These are phyloP conservation scores for Lamproptera curius DNA, from an alignment of 2,888 invertebrate species.

Conservation along the genomic window DNA sequence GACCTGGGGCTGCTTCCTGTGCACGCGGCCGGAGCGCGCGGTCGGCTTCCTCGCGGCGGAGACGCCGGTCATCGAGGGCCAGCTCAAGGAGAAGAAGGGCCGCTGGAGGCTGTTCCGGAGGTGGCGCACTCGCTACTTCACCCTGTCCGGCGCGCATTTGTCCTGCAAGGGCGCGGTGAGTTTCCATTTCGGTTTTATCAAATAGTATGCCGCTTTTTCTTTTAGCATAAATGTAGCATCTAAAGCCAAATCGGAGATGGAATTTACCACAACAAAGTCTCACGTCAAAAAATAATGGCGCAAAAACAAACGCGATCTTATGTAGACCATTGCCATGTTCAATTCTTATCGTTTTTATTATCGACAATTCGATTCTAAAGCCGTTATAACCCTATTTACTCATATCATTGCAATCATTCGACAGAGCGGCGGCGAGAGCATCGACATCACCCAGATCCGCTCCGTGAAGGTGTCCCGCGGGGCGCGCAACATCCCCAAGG, in stretches of 20 bases:
- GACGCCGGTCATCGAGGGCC: constrained; percentile 93
- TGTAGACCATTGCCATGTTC: no score
- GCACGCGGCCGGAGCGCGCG: constrained; percentile 94
- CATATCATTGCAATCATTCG: no score
- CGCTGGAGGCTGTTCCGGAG: constrained; percentile 93
- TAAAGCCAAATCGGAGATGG: no score
- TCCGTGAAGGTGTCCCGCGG: constrained; percentile 96
- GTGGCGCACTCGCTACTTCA: constrained; percentile 97
- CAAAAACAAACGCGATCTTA: no score
- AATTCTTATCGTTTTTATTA: no score
- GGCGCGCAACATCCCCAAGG: constrained; percentile 95
- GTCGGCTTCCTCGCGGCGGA: constrained; percentile 88
- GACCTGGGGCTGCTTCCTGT: constrained; percentile 94
- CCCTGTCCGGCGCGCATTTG: constrained; percentile 93
- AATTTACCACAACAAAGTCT: no score
- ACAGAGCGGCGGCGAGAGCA: constrained; percentile 90
- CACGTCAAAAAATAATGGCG: no score
- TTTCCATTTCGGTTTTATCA: no score
- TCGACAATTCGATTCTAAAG: no score
- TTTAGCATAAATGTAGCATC: no score
- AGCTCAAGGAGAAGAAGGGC: constrained; percentile 94
- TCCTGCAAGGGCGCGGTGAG: constrained; percentile 91
- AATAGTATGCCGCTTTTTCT: no score
- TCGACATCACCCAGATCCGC: constrained; percentile 95
- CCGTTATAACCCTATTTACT: no score